Percentiles rank a stretch among this genome's conserved stretches.
Evolutionary conservation across 37 sponge, comb jelly and placozoan genomes (phyloP).

Genomic region (Amphimedon queenslandica): DNA sequence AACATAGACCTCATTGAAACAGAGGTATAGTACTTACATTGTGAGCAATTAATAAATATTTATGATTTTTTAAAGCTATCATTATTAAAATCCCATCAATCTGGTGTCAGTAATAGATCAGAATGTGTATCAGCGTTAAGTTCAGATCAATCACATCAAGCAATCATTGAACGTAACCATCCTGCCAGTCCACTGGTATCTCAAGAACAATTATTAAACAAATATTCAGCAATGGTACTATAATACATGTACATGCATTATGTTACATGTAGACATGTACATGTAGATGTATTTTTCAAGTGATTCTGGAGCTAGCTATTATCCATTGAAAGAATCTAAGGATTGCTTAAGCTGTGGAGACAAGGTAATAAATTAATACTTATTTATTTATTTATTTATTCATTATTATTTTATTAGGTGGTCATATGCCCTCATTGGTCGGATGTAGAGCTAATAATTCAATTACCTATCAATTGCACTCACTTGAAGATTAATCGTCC

Average conservation of each 20-base stretch:
- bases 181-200: slow-evolving; percentile 60
- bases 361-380: slow-evolving; percentile 22
- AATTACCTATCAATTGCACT: slow-evolving; percentile 41
- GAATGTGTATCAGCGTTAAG: slow-evolving; percentile 5
- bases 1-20: neutral
- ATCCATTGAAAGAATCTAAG: slow-evolving; percentile 37
- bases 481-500: slow-evolving; percentile 63
- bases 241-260: neutral
- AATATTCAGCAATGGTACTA: slow-evolving; percentile 64
- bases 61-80: slow-evolving; percentile 29
- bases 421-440: slow-evolving; percentile 62
- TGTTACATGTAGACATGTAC: neutral
- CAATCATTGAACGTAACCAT: slow-evolving; percentile 35
- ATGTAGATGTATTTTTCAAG: slow-evolving; percentile 35
- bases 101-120: neutral
- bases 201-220: slow-evolving; percentile 60
- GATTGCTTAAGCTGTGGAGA: slow-evolving; percentile 63
- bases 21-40: neutral
- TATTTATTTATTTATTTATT: neutral
- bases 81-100: slow-evolving; percentile 27
- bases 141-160: slow-evolving; percentile 1
- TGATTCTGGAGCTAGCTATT: slow-evolving; percentile 48
- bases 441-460: slow-evolving; percentile 22
- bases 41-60: neutral
- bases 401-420: slow-evolving; percentile 17